phyloP scores from a whole-genome alignment of 2,888 invertebrate genomes.

The Dryadula phaetusa region DNA sequence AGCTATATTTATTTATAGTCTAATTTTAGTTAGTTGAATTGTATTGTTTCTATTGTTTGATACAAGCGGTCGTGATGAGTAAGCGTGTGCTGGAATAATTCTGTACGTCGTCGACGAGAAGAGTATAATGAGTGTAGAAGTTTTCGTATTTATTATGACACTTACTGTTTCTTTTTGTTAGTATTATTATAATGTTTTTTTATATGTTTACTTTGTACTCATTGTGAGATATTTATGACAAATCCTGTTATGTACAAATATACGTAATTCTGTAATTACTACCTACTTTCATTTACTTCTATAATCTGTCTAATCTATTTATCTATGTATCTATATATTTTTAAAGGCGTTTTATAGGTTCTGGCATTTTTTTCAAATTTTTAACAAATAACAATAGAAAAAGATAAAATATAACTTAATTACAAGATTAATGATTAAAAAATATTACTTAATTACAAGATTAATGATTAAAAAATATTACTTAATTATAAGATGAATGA shows the following conservation, averaged over 20 bases:
- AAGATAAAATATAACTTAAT: too few relatives aligned
- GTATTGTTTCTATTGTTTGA: conserved; percentile 12
- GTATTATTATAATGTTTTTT: conserved; percentile 26
- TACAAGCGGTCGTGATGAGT: neutral
- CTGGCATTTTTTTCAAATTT: too few relatives aligned
- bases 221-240: conserved; percentile 26
- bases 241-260: conserved; percentile 35
- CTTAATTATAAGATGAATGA: too few relatives aligned
- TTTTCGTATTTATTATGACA: neutral
- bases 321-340: too few relatives aligned
- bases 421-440: too few relatives aligned
- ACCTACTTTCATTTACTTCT: neutral
- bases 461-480: too few relatives aligned
- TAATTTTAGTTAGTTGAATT: conserved; percentile 28
- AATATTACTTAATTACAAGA: too few relatives aligned
- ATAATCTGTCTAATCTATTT: too few relatives aligned
- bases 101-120: neutral
- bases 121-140: neutral
- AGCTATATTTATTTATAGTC: conserved; percentile 39
- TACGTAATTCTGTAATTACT: neutral
- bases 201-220: neutral
- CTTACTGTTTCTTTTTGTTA: conserved; percentile 5
- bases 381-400: too few relatives aligned
- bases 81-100: neutral
- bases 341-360: too few relatives aligned